Evolutionary conservation across 2,888 invertebrate species (phyloP).

Genomic region (Torymus texanus): DNA sequence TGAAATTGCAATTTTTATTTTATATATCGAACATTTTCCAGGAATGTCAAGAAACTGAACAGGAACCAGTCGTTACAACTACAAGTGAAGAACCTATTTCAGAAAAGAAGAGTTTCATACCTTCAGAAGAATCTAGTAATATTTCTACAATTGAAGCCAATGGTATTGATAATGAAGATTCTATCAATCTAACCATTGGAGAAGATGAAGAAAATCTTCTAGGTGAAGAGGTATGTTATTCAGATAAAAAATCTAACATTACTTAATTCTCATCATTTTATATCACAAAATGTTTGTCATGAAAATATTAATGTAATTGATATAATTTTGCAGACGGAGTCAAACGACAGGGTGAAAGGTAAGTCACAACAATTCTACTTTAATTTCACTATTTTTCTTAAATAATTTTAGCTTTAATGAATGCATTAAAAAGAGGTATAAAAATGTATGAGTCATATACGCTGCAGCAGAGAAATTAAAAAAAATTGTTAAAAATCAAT

Average conservation of each 20-base stretch:
- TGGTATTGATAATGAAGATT: constrained; percentile 85
- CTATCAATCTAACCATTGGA: constrained; percentile 87
- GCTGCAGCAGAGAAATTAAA: constrained; percentile 43
- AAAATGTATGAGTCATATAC: too few relatives aligned
- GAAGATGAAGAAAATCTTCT: constrained; percentile 87
- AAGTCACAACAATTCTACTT: constrained; percentile 61
- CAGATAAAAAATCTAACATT: too few relatives aligned
- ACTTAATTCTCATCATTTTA: too few relatives aligned
- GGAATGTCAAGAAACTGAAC: constrained; percentile 45
- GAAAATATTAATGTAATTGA: not conserved
- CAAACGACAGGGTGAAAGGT: constrained; percentile 72
- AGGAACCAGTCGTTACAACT: constrained; percentile 48
- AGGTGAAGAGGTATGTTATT: constrained; percentile 83
- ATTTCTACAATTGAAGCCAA: constrained; percentile 75
- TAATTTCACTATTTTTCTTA: constrained; percentile 32
- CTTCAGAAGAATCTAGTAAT: constrained; percentile 53
- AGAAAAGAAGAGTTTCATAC: constrained; percentile 56
- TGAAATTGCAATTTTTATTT: not conserved
- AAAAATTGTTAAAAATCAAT: constrained; percentile 27
- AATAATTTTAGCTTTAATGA: constrained; percentile 24
- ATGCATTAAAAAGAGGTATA: not conserved
- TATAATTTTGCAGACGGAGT: constrained; percentile 69
- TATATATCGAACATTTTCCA: constrained; percentile 13
- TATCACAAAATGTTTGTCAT: not conserved
- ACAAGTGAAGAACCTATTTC: constrained; percentile 55